Base-by-base conservation (phyloP, 37 sponge, comb jelly and placozoan genomes). In the Cladorhizidae sp. region DNA sequence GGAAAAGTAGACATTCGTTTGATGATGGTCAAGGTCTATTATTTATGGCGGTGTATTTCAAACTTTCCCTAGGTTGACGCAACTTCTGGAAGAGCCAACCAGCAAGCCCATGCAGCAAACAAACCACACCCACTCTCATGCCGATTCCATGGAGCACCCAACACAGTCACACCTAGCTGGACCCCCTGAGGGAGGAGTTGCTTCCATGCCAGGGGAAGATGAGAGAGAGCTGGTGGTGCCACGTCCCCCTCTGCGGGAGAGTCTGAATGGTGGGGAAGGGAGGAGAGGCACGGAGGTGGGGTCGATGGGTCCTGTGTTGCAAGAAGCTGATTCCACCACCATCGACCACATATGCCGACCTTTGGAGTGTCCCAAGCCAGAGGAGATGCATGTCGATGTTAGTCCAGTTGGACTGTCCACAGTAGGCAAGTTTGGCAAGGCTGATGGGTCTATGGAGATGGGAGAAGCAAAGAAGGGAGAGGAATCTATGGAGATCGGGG, bases 251-350 rank as follows among this genome's bases (percentile, higher is more conserved):
- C 9, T 45, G 49, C 49, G 9, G 49, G 49, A 45, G 9, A 12
- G 49, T 45, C 49, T 9, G 9, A 45, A 45, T 45, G 49, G 43
- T 25, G 49, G 72, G 2, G n/a, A 37, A 11, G 41, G 69, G 64
- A 75, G 78, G 33, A 22, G 55, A 61, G 37, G 20, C 25, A 22
- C 12, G 23, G 72, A 81, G 43, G 70, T 55, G 33, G 70, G 70
- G 20, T 57, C 12, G 55, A 76, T 25, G 70, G 49, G 38, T 49
- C 56, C 72, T 29, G 79, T 85, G 17, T 61, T 86, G 6, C 92
- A 91, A 69, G 92, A 91, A 70, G 92, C 92, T 31, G 92, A 91
- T 84, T 91, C 92, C 36, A 91, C 92, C 29, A 76, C 77, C 12
- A 38, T 61, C 43, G 67, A 65, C 17, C 67, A 65, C 36, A 9